Evolutionary conservation across 1,140 invertebrate genomes (phyloP), one percentile per base, ranked within the genome.

Genomic region (Cylas formicarius): DNA sequence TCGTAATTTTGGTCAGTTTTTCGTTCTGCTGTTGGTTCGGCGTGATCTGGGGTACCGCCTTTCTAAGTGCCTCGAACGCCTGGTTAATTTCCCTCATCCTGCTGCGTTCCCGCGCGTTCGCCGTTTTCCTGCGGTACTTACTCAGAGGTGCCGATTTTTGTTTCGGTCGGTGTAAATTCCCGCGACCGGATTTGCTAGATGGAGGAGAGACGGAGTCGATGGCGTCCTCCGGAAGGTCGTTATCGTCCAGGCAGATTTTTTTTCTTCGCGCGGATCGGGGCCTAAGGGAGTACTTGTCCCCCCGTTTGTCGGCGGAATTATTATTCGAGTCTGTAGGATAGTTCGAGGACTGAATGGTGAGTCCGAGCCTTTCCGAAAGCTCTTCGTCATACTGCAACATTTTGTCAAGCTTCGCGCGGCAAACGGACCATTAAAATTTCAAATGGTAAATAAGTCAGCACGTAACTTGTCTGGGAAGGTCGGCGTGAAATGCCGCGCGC

Each of bases 81-180:
- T 77, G 72, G 67, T 92, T 92, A 48, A 93, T 91, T 62, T 92
- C 87, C 35, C 81, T 71, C 88, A 93, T 92, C 32, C 90, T 69
- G 37, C 76, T 80, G 19, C 90, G 63, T 66, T 93, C 90, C 3
- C 90, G 66, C 0, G 87, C 86, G 70, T 93, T 93, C 1, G 90
- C 90, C 2, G 87, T 90, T 69, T 87, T 87, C 47, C 90, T 72
- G 14, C 89, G 68, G 67, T 93, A 93, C 66, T 91, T 93, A 70
- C 85, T 89, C 43, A 92, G 71, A 1, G 89, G 88, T 28, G 87
- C 78, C 4, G 87, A 77, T 63, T 81, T 80, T 33, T 75, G 71
- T 61, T 84, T 86, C n/a, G 76, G 44, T 2, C 31, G 2, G 55
- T 63, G 65, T 40, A 26, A n/a, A 13, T 37, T 31, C 16, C 33